phyloP scores from a whole-genome alignment of 2,797 vertebrate genomes.

The Lates japonicus region DNA sequence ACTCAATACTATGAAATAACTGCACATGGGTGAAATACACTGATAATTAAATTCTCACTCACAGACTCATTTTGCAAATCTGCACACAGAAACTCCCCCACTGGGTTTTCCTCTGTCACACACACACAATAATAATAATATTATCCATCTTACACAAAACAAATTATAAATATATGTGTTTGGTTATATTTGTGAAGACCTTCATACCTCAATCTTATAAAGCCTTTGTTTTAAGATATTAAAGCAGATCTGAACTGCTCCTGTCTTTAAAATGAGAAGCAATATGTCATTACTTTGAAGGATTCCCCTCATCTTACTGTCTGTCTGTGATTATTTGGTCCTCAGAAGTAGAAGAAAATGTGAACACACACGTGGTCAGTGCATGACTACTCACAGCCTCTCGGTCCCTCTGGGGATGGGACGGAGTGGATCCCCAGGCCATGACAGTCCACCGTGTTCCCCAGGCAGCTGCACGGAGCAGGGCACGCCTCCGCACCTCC shows the following conservation, averaged over 20 bases:
- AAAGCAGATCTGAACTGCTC: conserved; percentile 7
- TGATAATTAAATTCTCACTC: conserved; percentile 6
- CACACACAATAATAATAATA: conserved; percentile 3
- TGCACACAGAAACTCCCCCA: background rate
- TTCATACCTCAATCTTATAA: background rate
- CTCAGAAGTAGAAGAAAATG: background rate
- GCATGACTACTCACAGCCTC: conserved; percentile 81
- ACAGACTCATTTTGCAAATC: conserved; percentile 2
- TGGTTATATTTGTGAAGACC: conserved; percentile 18
- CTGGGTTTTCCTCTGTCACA: background rate
- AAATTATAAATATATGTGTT: background rate
- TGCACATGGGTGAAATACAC: background rate
- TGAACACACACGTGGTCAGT: background rate
- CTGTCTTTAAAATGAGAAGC: conserved; percentile 19
- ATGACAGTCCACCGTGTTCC: conserved; percentile 86
- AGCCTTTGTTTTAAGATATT: background rate
- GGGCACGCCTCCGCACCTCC: conserved; percentile 75
- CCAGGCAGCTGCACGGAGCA: conserved; percentile 80
- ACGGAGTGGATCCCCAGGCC: conserved; percentile 79
- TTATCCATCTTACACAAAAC: no score
- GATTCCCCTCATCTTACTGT: conserved; percentile 32
- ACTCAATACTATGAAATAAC: background rate
- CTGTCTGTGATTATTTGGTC: background rate
- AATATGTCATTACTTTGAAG: conserved; percentile 39
- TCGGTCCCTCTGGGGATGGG: conserved; percentile 82